These are phyloP conservation scores for Idris sp. DNA, from an alignment of 1,140 invertebrate genomes.

Conservation along the genomic window DNA sequence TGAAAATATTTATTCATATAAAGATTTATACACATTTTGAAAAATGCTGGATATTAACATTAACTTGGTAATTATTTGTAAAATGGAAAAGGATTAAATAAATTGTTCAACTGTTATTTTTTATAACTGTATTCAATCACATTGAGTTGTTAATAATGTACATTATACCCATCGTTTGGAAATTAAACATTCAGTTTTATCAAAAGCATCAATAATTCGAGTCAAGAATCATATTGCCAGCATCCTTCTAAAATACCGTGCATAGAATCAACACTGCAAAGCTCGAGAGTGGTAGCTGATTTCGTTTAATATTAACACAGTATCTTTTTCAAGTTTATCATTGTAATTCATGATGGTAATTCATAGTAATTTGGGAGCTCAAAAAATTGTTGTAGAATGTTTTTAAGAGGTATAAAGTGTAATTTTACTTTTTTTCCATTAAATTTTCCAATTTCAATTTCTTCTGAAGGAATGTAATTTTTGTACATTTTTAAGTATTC, in stretches of 20 bases:
- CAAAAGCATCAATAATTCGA: too few relatives aligned
- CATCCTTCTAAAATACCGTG: constrained; percentile 26
- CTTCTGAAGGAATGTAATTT: not conserved
- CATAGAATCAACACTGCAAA: constrained; percentile 18
- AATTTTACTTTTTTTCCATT: not conserved
- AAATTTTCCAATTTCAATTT: not conserved
- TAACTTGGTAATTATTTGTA: too few relatives aligned
- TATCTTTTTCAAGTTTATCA: not conserved
- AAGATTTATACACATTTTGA: too few relatives aligned
- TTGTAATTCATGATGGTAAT: not conserved
- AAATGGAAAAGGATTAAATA: too few relatives aligned
- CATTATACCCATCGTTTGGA: too few relatives aligned
- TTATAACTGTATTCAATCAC: too few relatives aligned
- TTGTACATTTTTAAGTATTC: not conserved
- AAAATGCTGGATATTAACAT: too few relatives aligned
- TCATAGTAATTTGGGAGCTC: not conserved
- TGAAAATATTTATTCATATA: too few relatives aligned
- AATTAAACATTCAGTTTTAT: too few relatives aligned
- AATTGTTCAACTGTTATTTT: too few relatives aligned
- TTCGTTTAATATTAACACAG: not conserved
- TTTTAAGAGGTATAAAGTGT: not conserved
- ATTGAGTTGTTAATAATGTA: too few relatives aligned
- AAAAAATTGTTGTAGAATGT: not conserved
- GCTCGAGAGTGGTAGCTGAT: not conserved
- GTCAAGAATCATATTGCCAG: constrained; percentile 11